phyloP scores from a whole-genome alignment of 1,140 invertebrate species.

The Branchinecta lynchi region DNA sequence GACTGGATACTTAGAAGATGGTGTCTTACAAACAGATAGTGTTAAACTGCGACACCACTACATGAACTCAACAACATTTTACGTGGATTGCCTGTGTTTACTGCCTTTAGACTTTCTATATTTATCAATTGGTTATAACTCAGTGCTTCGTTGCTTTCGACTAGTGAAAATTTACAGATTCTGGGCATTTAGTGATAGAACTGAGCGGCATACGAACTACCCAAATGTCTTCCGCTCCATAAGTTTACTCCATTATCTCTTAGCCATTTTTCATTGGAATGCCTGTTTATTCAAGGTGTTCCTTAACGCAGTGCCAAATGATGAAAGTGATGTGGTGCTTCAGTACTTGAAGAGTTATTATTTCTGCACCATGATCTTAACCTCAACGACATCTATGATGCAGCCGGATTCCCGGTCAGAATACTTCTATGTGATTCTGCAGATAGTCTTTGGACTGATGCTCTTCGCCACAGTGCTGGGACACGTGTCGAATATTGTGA shows the following conservation, averaged over 20 bases:
- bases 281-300: constrained; percentile 94
- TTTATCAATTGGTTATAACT: constrained; percentile 94
- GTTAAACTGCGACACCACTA: constrained; percentile 86
- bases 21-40: constrained; percentile 87
- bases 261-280: constrained; percentile 99
- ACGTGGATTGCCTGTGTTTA: constrained; percentile 94
- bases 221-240: constrained; percentile 86
- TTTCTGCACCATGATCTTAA: constrained; percentile 89
- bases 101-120: constrained; percentile 95
- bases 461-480: constrained; percentile 82
- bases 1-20: constrained; percentile 89
- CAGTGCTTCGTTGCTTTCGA: constrained; percentile 86
- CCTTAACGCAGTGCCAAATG: constrained; percentile 51
- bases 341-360: constrained; percentile 95
- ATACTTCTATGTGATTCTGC: constrained; percentile 75
- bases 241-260: constrained; percentile 86
- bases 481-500: constrained; percentile 88
- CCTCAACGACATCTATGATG: constrained; percentile 57
- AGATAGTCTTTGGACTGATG: constrained; percentile 74
- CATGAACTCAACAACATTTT: constrained; percentile 96
- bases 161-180: constrained; percentile 96
- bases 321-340: constrained; percentile 69
- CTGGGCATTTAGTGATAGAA: constrained; percentile 96
- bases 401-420: constrained; percentile 71
- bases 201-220: constrained; percentile 95